Evolutionary conservation across 2,888 invertebrate species (phyloP), one percentile per base, ranked within the genome.

Genomic region (Cerastoderma edule): DNA sequence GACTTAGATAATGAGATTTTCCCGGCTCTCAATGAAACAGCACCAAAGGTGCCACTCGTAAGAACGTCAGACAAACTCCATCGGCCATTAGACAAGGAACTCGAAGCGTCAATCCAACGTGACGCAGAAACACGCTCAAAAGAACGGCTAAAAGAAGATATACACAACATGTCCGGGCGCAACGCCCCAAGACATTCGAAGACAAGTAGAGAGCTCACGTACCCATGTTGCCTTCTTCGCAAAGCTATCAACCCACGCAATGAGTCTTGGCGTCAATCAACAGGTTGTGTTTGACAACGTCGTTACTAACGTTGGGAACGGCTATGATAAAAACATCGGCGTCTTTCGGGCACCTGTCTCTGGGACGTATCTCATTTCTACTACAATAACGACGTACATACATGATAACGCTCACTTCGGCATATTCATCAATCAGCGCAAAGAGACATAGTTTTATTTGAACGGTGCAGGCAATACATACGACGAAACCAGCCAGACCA

Each of bases 281-380:
- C 24, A 24, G 27, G 27, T 53, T 22, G 27, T 53, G 13, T 53
- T 53, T 24, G 24, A 53, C 2, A 53, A 24, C 27, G 22, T n/a
- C 27, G 53, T 53, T 19, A 53, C 53, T 4, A 53, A 53, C 27
- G 13, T 53, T 13, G 53, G 53, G 27, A 53, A 53, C 53, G 53
- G 27, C 27, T 53, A 53, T 27, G 53, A 53, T 27, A 53, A 28
- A 24, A n/a, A n/a, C 13, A 53, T 53, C 13, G 53, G 53, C 8
- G 53, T 53, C 8, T 53, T 53, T 27, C 24, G 28, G 53, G 53
- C 53, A 53, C 53, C 53, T 10, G 27, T n/a, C 24, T 24, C 53
- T 4, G 53, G 53, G 8, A n/a, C 28, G 1, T 53, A 53, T 53
- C 53, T 53, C 2, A 24, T 53, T 22, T 19, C 53, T 8, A 24